Percentiles rank a stretch among this genome's conserved stretches.
phyloP scores from a whole-genome alignment of 2,888 invertebrate genomes.

The Agrochola litura region DNA sequence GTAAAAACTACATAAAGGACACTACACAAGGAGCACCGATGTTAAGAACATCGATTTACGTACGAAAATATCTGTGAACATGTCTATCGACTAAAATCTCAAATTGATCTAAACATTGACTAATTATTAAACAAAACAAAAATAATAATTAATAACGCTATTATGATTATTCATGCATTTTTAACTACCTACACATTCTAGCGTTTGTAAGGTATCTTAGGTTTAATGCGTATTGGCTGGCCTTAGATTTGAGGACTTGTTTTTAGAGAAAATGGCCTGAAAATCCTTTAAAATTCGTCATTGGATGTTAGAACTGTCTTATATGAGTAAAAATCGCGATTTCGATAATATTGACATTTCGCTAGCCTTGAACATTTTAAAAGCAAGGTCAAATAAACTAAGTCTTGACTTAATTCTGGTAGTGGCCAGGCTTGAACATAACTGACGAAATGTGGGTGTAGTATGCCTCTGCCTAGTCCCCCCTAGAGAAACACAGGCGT shows the following conservation, averaged over 20 bases:
- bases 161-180: conserved; percentile 78
- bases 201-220: conserved; percentile 81
- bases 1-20: conserved; percentile 37
- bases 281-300: not conserved
- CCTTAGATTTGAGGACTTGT: conserved; percentile 27
- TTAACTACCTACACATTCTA: conserved; percentile 84
- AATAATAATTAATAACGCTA: conserved; percentile 73
- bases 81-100: conserved; percentile 73
- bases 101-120: conserved; percentile 82
- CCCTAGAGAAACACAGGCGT: no score
- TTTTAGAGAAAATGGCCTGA: conserved; percentile 19
- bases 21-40: conserved; percentile 30
- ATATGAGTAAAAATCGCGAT: not conserved
- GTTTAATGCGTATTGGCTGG: conserved; percentile 67
- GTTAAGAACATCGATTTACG: conserved; percentile 57
- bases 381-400: not conserved
- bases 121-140: conserved; percentile 80
- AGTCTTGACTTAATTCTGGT: no score
- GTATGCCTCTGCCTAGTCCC: not conserved
- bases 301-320: not conserved
- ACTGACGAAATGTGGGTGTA: not conserved
- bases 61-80: conserved; percentile 73
- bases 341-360: not conserved
- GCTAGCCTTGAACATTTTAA: not conserved
- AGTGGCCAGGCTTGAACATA: not conserved